A percentile compares a stretch with the other conserved stretches of the same genome.
These are phyloP conservation scores for Tychaedon coryphoeus DNA, from an alignment of 2,113 vertebrate species.

Conservation along the genomic window DNA sequence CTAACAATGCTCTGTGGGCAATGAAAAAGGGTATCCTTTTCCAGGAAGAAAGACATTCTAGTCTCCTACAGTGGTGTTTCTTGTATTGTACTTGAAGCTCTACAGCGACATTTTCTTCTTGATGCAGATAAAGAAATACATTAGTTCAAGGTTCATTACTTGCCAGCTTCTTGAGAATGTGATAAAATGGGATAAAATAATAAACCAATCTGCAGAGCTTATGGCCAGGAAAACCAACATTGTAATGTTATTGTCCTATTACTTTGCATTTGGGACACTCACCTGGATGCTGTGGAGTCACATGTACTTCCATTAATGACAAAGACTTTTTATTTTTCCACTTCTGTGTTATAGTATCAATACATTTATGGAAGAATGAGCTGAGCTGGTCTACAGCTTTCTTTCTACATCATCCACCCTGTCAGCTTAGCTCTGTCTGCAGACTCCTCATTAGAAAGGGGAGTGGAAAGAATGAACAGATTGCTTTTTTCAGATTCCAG, in stretches of 20 bases:
- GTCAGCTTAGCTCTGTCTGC: not conserved
- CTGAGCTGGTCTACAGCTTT: not conserved
- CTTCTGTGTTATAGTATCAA: not conserved
- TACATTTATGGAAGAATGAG: not conserved
- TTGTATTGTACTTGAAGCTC: not conserved
- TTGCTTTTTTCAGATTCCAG: conserved; percentile 55
- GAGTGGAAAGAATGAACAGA: not conserved
- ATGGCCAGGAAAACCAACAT: not conserved
- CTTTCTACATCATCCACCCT: not conserved
- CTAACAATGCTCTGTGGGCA: not conserved
- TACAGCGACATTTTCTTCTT: not conserved
- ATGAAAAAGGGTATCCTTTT: not conserved
- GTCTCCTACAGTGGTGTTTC: not conserved
- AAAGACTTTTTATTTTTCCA: not conserved
- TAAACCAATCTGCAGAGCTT: not conserved
- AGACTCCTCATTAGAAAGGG: not conserved
- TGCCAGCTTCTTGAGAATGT: not conserved
- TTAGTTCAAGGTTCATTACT: not conserved
- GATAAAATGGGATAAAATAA: not conserved
- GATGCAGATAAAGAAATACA: not conserved
- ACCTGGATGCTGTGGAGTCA: not conserved
- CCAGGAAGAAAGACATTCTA: not conserved
- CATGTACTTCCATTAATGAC: not conserved
- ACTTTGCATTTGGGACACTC: not conserved
- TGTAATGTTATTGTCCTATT: not conserved